Evolutionary conservation across 1,140 invertebrate genomes (phyloP).

Genomic region (Neodiprion virginianus): DNA sequence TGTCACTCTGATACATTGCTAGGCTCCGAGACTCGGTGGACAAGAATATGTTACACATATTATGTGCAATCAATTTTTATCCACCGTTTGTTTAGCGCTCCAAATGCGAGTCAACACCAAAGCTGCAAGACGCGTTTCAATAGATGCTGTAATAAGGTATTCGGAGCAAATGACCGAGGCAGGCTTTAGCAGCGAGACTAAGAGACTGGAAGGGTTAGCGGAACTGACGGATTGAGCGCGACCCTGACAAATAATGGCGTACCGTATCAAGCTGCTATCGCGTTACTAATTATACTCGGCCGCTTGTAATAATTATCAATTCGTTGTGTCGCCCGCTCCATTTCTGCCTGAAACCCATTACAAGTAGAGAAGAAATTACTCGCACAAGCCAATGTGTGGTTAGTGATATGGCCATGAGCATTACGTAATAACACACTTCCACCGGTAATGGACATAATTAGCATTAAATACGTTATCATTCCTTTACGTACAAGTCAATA

Average conservation of each 20-base stretch:
- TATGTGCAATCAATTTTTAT: conserved; percentile 1
- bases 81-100: not conserved
- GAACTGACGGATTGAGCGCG: not conserved
- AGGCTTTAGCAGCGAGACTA: not conserved
- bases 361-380: not conserved
- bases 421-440: conserved; percentile 35
- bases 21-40: not conserved
- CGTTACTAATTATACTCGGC: not conserved
- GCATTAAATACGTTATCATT: conserved; percentile 44
- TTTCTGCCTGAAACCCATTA: not conserved
- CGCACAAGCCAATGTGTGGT: conserved; percentile 27
- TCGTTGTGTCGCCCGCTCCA: not conserved
- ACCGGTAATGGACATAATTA: conserved; percentile 48
- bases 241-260: conserved; percentile 1
- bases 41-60: not conserved
- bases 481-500: conserved; percentile 9
- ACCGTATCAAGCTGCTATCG: not conserved
- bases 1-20: conserved; percentile 1
- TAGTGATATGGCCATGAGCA: conserved; percentile 32
- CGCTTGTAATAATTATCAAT: conserved; percentile 3
- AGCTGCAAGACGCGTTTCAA: not conserved
- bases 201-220: conserved; percentile 4
- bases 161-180: not conserved
- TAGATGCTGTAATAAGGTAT: not conserved
- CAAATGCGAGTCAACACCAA: not conserved